Evolutionary conservation across 37 sponge, comb jelly and placozoan genomes (phyloP), one percentile per base, ranked within the genome.

Genomic region (Axinella damicornis): DNA sequence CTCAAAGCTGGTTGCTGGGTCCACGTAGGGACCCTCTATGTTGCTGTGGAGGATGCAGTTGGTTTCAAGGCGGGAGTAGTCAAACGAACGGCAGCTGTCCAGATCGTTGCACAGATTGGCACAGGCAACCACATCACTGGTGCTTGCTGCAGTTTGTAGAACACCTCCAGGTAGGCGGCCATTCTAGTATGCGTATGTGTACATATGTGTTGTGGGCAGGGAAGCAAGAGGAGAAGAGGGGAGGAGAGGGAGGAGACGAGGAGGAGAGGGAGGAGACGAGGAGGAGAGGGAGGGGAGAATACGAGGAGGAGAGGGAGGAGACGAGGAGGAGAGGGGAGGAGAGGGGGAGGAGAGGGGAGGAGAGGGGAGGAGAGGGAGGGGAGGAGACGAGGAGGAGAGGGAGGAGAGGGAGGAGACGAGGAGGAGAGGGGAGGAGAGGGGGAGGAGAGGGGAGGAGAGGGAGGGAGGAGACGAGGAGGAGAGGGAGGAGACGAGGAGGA

Each of bases 1-100:
- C 61, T 76, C 67, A 82, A 57, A 82, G 27, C 17, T 17, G 13
- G 60, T 36, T 14, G 38, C 27, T n/a, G n/a, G 31, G n/a, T n/a
- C 31, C 13, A 71, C 34, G 27, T 31, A 0, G n/a, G 94, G 94
- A 6, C 89, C 94, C 60, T 89, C 86, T 18, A 93, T 86, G 36
- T 65, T 77, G 24, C 36, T n/a, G 68, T 93, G 94, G 24, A 93
- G 83, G 25, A 89, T 83, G 36, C 94, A 93, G 18, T 36, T 76
- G 25, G 34, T 13, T 22, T 86, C 86, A 11, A 32, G 2, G 18
- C 2, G 24, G 37, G 94, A 93, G 87, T 88, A 80, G 81, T 93
- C 94, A 70, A 87, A 93, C 16, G 94, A 93, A 18, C 37, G 82
- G 57, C 94, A 93, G 54, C 14, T n/a, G 4, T 39, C 21, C 20